These are phyloP conservation scores for Rattus norvegicus DNA, from an alignment of 2,113 vertebrate species.

Conservation along the genomic window DNA sequence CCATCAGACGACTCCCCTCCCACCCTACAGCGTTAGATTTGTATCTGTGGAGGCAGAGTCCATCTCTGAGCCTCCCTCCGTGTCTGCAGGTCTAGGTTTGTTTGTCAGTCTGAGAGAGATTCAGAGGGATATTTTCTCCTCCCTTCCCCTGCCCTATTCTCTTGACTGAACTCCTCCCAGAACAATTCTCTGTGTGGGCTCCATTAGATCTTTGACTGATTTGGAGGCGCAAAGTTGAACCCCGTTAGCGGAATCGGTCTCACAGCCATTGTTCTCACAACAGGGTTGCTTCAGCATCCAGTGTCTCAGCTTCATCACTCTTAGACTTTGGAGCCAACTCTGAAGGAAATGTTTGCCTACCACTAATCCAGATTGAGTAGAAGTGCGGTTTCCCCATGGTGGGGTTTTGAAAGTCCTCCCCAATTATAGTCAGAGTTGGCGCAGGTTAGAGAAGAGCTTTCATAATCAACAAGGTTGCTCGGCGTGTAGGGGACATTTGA, in stretches of 20 bases:
- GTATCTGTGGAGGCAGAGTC: neutral
- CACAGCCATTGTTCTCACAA: neutral
- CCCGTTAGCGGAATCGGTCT: neutral
- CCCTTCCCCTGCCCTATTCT: rapidly evolving
- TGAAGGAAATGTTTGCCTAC: neutral
- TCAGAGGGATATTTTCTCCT: neutral
- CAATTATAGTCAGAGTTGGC: neutral
- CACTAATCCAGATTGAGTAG: neutral
- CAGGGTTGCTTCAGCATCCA: neutral
- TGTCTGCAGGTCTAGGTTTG: neutral
- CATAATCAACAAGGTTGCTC: neutral
- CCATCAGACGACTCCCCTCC: neutral
- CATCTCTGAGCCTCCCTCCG: neutral
- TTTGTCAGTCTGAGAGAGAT: neutral
- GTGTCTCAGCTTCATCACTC: neutral
- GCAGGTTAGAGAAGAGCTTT: slow-evolving; percentile 1
- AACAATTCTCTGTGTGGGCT: neutral
- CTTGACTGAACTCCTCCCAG: neutral
- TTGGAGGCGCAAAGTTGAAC: neutral
- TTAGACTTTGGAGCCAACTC: neutral
- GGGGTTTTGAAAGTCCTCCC: slow-evolving; percentile 6
- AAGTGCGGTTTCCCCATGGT: neutral
- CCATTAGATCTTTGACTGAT: neutral
- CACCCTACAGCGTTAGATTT: neutral
- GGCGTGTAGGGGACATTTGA: neutral